These are phyloP conservation scores for Copidosoma floridanum DNA, from an alignment of 1,140 invertebrate species.

Conservation along the genomic window DNA sequence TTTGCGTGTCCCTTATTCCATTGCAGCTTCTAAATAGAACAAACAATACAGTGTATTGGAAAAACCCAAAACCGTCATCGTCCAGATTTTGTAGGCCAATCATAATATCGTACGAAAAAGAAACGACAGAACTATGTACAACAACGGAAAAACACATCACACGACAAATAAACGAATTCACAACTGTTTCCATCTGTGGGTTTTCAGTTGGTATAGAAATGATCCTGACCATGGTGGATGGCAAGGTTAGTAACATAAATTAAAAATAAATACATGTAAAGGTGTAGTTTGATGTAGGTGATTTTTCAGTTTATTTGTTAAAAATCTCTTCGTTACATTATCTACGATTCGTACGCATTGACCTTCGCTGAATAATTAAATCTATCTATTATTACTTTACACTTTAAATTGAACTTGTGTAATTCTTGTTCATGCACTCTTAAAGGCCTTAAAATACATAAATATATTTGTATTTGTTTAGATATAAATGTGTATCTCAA, in stretches of 20 bases:
- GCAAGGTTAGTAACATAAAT: neutral
- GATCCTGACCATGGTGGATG: neutral
- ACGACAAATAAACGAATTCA: neutral
- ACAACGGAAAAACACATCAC: neutral
- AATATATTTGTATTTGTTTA: too few species aligned
- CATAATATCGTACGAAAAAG: neutral
- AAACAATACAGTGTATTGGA: neutral
- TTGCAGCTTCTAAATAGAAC: neutral
- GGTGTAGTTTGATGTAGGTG: neutral
- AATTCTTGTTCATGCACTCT: neutral
- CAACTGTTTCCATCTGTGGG: neutral
- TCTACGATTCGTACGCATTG: too few species aligned
- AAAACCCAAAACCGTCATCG: neutral
- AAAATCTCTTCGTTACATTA: too few species aligned
- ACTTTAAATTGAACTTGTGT: neutral
- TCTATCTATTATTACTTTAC: neutral
- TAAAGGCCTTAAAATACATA: too few species aligned
- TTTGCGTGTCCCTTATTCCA: neutral
- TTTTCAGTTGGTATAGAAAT: neutral
- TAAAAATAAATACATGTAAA: neutral
- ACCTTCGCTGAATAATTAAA: neutral
- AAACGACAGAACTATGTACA: neutral
- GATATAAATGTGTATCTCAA: too few species aligned
- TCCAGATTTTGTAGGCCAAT: neutral
- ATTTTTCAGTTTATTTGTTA: too few species aligned